Evolutionary conservation across 2,888 invertebrate genomes (phyloP).

Genomic region (Tineola bisselliella): DNA sequence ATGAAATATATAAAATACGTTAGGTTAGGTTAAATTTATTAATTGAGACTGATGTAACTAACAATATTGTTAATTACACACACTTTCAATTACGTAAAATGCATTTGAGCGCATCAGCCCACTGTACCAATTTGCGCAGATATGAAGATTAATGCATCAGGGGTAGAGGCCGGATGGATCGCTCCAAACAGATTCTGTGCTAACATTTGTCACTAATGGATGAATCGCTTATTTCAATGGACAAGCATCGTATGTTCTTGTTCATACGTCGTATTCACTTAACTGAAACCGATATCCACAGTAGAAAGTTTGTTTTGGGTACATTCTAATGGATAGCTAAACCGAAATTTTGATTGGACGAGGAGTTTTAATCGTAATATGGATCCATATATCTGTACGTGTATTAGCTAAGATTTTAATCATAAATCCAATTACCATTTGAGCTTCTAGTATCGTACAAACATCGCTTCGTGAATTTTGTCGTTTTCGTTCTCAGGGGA

Average conservation of each 20-base stretch:
- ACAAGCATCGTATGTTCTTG: neutral
- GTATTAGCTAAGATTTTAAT: neutral
- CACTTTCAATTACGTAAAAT: slow-evolving; percentile 3
- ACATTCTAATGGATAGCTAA: no score
- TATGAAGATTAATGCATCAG: slow-evolving; percentile 10
- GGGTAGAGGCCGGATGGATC: neutral
- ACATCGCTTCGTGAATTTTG: neutral
- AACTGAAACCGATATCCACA: neutral
- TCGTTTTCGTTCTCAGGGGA: neutral
- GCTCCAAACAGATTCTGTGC: neutral
- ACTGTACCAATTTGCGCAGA: slow-evolving; percentile 6
- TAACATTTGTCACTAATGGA: slow-evolving; percentile 52
- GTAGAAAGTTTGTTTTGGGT: neutral
- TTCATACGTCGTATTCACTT: neutral
- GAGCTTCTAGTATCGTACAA: neutral
- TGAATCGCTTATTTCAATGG: slow-evolving; percentile 20
- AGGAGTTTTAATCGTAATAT: no score
- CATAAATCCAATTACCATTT: neutral
- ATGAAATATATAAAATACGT: no score
- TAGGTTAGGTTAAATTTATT: neutral
- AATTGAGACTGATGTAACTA: neutral
- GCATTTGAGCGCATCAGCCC: neutral
- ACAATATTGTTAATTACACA: neutral
- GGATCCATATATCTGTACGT: neutral
- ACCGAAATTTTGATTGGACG: no score